Base-by-base conservation (phyloP, 2,797 vertebrate species). In the Lycodopsis pacificus region DNA sequence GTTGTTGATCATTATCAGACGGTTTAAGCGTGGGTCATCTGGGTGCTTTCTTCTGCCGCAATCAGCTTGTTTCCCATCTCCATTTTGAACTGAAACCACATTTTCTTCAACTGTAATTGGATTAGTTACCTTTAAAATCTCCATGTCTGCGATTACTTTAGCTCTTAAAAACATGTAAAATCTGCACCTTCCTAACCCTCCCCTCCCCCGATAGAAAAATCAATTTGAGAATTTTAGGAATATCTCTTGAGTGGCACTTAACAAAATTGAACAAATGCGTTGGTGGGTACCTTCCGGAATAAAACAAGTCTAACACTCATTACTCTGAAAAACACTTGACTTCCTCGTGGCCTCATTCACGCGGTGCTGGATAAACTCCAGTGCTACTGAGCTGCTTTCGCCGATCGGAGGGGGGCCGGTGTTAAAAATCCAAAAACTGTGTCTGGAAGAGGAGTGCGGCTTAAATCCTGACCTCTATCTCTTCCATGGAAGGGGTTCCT, bases 281-380 rank as follows among this genome's bases (percentile, higher is more conserved):
- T 71, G 75, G 54, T 32, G 65, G 46, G 56, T 79, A 80, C 79
- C 79, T 88, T 82, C 77, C 79, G 80, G 65, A 83, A 66, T 77
- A 77, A 84, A 84, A 72, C 71, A 20, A 68, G 73, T 80, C 79
- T 19, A 84, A 66, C 85, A 56, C 80, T 90, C 79, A 88, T 86
- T 88, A 85, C 78, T 76, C 74, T 79, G 80, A 81, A 88, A 86
- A 86, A 79, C 79, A 87, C 86, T 89, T 84, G 86, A 86, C 84
- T 89, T 79, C 81, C 70, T 71, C 83, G 20, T 66, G 76, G 84
- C 83, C 81, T 89, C 80, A 79, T 87, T 85, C 86, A 89, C 51
- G 62, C 59, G 65, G 1, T 30, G 81, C 80, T 71, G 82, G 86
- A 84, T 79, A 51, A 80, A 83, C 80, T 83, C 65, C 69, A 66